Evolutionary conservation across 2,888 invertebrate species (phyloP).

Genomic region (Galerucella calmariensis): DNA sequence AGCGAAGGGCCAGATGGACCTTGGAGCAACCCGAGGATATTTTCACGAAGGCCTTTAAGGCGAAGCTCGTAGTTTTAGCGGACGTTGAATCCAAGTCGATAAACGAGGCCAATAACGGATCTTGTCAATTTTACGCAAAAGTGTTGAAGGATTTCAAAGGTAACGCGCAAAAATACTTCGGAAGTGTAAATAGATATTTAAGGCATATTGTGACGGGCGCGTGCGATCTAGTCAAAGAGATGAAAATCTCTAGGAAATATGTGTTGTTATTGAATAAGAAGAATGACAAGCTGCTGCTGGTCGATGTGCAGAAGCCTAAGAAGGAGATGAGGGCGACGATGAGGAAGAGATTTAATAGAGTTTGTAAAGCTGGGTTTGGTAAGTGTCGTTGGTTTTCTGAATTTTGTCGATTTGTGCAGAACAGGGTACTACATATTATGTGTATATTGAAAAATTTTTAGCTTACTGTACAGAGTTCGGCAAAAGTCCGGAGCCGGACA

Average conservation of each 20-base stretch:
- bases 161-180: slow-evolving; percentile 49
- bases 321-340: slow-evolving; percentile 10
- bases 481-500: no score
- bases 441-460: no score
- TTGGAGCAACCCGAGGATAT: slow-evolving; percentile 67
- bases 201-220: slow-evolving; percentile 26
- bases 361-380: slow-evolving; percentile 34
- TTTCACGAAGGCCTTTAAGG: slow-evolving; percentile 72
- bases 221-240: slow-evolving; percentile 32
- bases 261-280: slow-evolving; percentile 28
- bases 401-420: no score
- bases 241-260: slow-evolving; percentile 29
- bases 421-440: no score
- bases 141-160: slow-evolving; percentile 74
- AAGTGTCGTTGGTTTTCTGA: slow-evolving; percentile 12
- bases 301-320: slow-evolving; percentile 27
- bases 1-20: slow-evolving; percentile 38
- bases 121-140: slow-evolving; percentile 67
- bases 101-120: slow-evolving; percentile 43
- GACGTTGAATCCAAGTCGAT: slow-evolving; percentile 72
- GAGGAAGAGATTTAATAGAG: slow-evolving; percentile 25
- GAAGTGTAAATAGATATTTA: slow-evolving; percentile 12
- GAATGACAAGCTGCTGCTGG: slow-evolving; percentile 7
- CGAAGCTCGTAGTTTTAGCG: slow-evolving; percentile 75
- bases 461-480: no score